A percentile compares a stretch with the other conserved stretches of the same genome.
Conservation (phyloP, 1,140 invertebrate species). For the Diorhabda carinulata region DNA sequence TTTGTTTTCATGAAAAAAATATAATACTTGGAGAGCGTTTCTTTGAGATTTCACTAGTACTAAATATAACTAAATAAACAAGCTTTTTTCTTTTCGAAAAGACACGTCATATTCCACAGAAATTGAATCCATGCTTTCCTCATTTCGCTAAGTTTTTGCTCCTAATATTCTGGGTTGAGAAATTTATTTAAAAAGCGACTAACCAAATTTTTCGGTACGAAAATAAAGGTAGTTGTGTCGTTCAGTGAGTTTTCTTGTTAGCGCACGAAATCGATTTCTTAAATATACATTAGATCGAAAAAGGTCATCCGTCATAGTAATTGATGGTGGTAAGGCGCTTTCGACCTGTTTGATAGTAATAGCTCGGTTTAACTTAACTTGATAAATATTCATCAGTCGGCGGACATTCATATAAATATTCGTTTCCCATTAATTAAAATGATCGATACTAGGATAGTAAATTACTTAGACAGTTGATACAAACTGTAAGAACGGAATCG, state of each 20-base stretch:
- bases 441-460: neutral
- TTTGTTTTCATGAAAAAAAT: too few species aligned
- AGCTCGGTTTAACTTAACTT: neutral
- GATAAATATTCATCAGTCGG: conserved; percentile 1
- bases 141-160: too few species aligned
- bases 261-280: conserved; percentile 6
- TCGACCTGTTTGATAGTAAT: conserved; percentile 1
- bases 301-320: conserved; percentile 21
- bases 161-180: too few species aligned
- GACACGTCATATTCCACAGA: too few species aligned
- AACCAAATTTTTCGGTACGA: neutral
- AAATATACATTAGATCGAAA: neutral
- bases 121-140: too few species aligned
- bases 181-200: too few species aligned
- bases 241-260: conserved; percentile 4
- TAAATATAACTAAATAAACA: too few species aligned
- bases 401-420: conserved; percentile 2
- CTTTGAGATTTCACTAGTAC: too few species aligned
- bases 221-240: conserved; percentile 14
- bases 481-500: too few species aligned
- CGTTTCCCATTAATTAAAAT: conserved; percentile 1
- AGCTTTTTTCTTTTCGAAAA: too few species aligned
- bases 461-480: neutral
- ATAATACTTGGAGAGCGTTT: too few species aligned
- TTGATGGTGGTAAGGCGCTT: neutral